Evolutionary conservation across 1,140 invertebrate species (phyloP), one percentile per base, ranked within the genome.

Genomic region (Brachionus koreanus): DNA sequence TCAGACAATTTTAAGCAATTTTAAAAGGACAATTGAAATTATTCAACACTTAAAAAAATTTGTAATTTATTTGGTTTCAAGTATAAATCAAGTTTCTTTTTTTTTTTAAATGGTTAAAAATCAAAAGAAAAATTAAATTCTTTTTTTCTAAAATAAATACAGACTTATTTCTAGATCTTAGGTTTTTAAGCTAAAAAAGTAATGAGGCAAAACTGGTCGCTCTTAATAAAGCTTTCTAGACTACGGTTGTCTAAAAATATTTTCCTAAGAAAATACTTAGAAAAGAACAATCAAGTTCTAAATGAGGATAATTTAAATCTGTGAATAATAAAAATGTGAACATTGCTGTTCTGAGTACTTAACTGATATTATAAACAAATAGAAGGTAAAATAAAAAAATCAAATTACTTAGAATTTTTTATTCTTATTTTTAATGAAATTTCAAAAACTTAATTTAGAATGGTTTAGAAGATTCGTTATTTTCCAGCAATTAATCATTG

Each of bases 51-150:
- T 33, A 29, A n/a, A 65, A n/a, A 57, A 65, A 37, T 33, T 33
- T n/a, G 25, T 65, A 33, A 6, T 65, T 65, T 37, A 33, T 16
- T 65, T 65, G 63, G 63, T 65, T 65, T 65, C 63, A 65, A 65
- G 63, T 65, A 33, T 19, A 65, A 65, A 65, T 65, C 63, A 65
- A 65, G 63, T 65, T 65, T 65, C n/a, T 65, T 33, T 25, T 65
- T 35, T n/a, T n/a, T 37, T 65, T 33, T 37, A 29, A 13, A n/a
- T 23, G 13, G 63, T 65, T n/a, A 37, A 65, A 65, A 65, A 65
- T 65, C 63, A 33, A 57, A 57, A 57, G 49, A 57, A 57, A 57
- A 57, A 19, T 57, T 19, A 57, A 23, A 19, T 57, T 23, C 19
- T 57, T 57, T 57, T n/a, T 19, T 57, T 57, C 16, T 57, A 19